These are phyloP conservation scores for Trypoxylus dichotomus DNA, from an alignment of 1,140 invertebrate species.

Conservation along the genomic window DNA sequence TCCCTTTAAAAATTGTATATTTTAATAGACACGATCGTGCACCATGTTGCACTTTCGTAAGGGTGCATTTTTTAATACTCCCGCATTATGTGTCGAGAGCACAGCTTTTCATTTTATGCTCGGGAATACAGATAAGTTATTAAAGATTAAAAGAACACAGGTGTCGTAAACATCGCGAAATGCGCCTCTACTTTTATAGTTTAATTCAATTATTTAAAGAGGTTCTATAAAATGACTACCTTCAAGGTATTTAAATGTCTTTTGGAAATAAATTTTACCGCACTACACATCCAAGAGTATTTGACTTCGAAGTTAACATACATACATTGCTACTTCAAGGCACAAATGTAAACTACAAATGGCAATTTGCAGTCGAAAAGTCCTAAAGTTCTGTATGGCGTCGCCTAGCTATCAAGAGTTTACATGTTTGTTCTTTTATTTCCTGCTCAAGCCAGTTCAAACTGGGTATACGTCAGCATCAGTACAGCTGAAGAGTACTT, in stretches of 20 bases:
- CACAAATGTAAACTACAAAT: neutral
- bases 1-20: slow-evolving; percentile 7
- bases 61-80: slow-evolving; percentile 14
- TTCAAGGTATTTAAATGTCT: neutral
- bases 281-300: neutral
- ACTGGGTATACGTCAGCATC: slow-evolving; percentile 36
- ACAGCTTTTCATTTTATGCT: neutral
- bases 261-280: neutral
- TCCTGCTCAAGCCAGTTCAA: slow-evolving; percentile 29
- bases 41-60: neutral
- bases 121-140: neutral
- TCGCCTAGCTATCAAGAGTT: neutral
- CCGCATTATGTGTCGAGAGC: neutral
- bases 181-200: neutral
- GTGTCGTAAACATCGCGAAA: neutral
- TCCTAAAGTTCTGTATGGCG: neutral
- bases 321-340: neutral
- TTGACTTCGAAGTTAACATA: neutral
- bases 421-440: slow-evolving; percentile 26
- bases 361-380: neutral
- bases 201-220: neutral
- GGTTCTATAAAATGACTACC: too few relatives aligned
- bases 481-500: slow-evolving; percentile 41
- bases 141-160: slow-evolving; percentile 18
- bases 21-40: slow-evolving; percentile 22